Base-by-base conservation (phyloP, 64 coral and sea anemone genomes). In the Montipora capricornis region DNA sequence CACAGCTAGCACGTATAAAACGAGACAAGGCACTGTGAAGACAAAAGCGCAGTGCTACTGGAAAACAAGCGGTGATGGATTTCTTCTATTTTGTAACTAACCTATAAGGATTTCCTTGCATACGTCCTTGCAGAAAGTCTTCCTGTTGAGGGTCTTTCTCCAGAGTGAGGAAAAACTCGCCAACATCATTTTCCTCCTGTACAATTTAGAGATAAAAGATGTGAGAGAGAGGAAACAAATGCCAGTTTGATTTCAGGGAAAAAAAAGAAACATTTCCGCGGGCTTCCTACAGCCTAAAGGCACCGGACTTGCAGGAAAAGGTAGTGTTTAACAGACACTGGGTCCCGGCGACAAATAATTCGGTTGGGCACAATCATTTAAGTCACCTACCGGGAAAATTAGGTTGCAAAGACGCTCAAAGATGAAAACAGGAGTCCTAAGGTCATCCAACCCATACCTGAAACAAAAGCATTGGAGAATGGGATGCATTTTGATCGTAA, bases 41-140 rank as follows among this genome's bases (percentile, higher is more conserved):
- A 37, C 37, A 37, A 37, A 37, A 37, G 37, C 37, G 37, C 37
- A 37, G 37, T 37, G 2, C 37, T 37, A 37, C 37, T 37, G 37
- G 37, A 37, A 37, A 37, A 37, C 37, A 37, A 2, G 37, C 37
- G 37, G 37, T 1, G 52, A 0, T 5, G 52, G 52, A 10, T 55
- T 55, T 55, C 52, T 71, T 67, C 62, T 67, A 4, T 6, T 57
- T 57, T 57, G 53, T 8, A 8, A 76, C 15, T 2, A 79, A 96
- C 97, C 92, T 99, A 77, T 99, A 99, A 7, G 97, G 97, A 73
- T 99, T 99, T 68, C 97, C 97, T 68, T 99, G 97, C 97, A 99
- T 99, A 17, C 97, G 94, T 78, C 97, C 97, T 68, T 99, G 97
- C 13, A 99, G 52, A 50, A 99, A 99, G 78, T 99, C 97, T 87